phyloP scores from a whole-genome alignment of 2,888 invertebrate species.

The Blastobasis adustella region DNA sequence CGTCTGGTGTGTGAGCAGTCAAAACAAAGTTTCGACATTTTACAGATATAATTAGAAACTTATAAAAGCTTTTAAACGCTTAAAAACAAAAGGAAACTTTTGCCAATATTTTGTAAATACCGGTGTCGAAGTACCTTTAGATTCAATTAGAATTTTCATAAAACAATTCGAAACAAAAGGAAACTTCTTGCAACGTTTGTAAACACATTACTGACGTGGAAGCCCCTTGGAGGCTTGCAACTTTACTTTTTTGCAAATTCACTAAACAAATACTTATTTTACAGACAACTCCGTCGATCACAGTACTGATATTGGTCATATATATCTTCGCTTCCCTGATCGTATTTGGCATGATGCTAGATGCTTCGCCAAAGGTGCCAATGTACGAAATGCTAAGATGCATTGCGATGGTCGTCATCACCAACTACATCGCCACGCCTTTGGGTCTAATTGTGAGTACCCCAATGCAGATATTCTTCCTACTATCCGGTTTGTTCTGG shows the following conservation, averaged over 20 bases:
- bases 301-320: conserved; percentile 62
- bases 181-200: no score
- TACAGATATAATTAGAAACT: no score
- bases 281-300: conserved; percentile 48
- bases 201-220: no score
- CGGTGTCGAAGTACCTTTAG: no score
- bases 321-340: conserved; percentile 78
- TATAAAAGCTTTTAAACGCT: no score
- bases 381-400: conserved; percentile 76
- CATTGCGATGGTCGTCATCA: conserved; percentile 49
- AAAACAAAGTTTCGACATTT: no score
- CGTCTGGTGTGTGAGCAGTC: no score
- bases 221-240: no score
- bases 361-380: conserved; percentile 73
- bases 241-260: background rate
- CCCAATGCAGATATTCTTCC: conserved; percentile 57
- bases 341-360: conserved; percentile 79
- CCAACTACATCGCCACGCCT: conserved; percentile 31
- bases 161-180: no score
- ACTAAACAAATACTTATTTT: background rate
- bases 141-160: no score
- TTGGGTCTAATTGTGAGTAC: conserved; percentile 31
- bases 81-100: no score
- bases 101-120: no score
- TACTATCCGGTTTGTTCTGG: conserved; percentile 71